These are phyloP conservation scores for Euglossa dilemma DNA, from an alignment of 1,140 invertebrate species.

Conservation along the genomic window DNA sequence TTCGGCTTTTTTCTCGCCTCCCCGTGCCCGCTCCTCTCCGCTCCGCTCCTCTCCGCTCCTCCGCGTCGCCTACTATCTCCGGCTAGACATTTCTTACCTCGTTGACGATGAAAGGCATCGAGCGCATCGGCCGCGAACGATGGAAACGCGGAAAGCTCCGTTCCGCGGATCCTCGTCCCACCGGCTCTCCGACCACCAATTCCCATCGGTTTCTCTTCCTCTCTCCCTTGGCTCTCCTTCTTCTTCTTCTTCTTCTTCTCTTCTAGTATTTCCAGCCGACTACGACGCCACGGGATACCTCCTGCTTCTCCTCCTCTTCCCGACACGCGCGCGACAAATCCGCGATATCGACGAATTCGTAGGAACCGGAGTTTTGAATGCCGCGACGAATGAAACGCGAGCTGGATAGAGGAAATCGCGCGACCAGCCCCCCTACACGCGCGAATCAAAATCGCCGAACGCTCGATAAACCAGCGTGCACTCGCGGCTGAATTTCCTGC, in stretches of 20 bases:
- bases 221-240: neutral
- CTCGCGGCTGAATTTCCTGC: no score
- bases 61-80: conserved; percentile 52
- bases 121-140: conserved; percentile 46
- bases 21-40: conserved; percentile 22
- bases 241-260: neutral
- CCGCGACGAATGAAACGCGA: neutral
- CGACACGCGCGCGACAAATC: neutral
- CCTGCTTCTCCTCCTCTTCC: neutral
- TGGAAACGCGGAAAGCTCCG: conserved; percentile 41
- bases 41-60: conserved; percentile 30
- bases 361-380: neutral
- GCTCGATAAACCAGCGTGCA: no score
- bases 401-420: neutral
- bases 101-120: conserved; percentile 64
- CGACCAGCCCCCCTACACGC: neutral
- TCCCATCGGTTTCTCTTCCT: conserved; percentile 15
- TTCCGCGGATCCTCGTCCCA: conserved; percentile 43
- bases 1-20: conserved; percentile 64
- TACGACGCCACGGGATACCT: neutral
- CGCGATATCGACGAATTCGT: neutral
- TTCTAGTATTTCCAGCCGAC: conserved; percentile 20
- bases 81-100: conserved; percentile 60
- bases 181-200: neutral
- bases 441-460: no score